Evolutionary conservation across 2,113 vertebrate genomes (phyloP).

Genomic region (Tapirus terrestris): DNA sequence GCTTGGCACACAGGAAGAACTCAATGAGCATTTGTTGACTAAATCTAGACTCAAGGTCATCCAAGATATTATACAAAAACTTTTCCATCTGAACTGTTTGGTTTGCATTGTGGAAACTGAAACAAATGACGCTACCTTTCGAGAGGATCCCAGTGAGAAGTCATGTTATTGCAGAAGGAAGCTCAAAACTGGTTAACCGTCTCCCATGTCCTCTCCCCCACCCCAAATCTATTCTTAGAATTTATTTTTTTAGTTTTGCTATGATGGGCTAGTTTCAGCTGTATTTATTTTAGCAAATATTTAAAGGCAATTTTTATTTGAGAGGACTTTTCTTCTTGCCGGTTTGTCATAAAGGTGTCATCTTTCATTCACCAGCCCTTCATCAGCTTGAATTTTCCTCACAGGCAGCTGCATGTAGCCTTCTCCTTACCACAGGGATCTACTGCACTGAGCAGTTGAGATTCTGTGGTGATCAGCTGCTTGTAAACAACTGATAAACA

Average conservation of each 20-base stretch:
- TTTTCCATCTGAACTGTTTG: conserved; percentile 52
- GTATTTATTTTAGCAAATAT: conserved; percentile 40
- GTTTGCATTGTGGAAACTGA: conserved; percentile 23
- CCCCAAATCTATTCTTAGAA: neutral
- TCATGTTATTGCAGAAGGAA: neutral
- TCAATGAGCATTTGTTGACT: conserved; percentile 79
- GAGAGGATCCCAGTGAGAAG: neutral
- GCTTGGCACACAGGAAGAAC: conserved; percentile 73
- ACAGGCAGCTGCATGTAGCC: conserved; percentile 6
- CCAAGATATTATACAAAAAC: conserved; percentile 71
- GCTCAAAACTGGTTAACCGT: neutral
- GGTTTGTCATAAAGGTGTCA: conserved; percentile 37
- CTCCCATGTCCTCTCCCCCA: too few relatives aligned
- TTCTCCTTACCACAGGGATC: neutral
- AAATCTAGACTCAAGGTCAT: conserved; percentile 80
- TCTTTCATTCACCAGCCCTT: conserved; percentile 46
- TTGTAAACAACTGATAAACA: conserved; percentile 15
- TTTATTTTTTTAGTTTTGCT: neutral
- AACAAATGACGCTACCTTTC: neutral
- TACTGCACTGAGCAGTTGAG: neutral
- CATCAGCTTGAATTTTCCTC: conserved; percentile 36
- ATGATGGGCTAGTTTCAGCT: neutral
- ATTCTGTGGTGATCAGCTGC: neutral
- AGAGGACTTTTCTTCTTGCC: conserved; percentile 7
- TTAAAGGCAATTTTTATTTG: conserved; percentile 38